Percentiles rank a stretch among this genome's conserved stretches.
Evolutionary conservation across 2,888 invertebrate genomes (phyloP).

Genomic region (Lumbricus terrestris): DNA sequence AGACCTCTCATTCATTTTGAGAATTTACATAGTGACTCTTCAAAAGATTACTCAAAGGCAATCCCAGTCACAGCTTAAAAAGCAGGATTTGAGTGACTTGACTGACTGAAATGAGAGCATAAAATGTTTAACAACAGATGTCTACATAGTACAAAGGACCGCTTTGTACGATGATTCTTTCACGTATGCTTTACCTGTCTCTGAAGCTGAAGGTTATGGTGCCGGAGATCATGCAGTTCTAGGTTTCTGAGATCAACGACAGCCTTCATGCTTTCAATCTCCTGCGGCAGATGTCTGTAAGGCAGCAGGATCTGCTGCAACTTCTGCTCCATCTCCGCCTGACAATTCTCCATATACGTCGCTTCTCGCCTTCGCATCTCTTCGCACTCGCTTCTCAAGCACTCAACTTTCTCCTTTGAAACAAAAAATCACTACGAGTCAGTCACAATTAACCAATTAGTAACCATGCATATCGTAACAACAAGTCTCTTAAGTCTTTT

Average conservation of each 20-base stretch:
- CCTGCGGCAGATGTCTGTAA: constrained; percentile 65
- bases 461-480: neutral
- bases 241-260: constrained; percentile 85
- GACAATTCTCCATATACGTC: constrained; percentile 57
- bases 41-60: no score
- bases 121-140: no score
- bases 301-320: constrained; percentile 57
- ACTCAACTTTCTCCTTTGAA: constrained; percentile 55
- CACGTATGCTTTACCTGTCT: constrained; percentile 63
- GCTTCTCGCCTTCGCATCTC: constrained; percentile 54
- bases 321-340: constrained; percentile 59
- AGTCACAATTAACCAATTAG: neutral
- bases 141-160: no score
- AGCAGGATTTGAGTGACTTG: no score
- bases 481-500: no score
- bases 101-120: no score
- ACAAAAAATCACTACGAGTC: neutral
- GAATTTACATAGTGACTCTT: no score
- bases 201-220: constrained; percentile 65
- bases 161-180: no score
- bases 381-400: constrained; percentile 54
- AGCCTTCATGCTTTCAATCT: constrained; percentile 79
- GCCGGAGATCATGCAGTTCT: constrained; percentile 74
- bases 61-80: no score
- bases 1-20: neutral